Conservation (phyloP, 2,797 vertebrate species). For the Pangasius sanitwongsei region DNA sequence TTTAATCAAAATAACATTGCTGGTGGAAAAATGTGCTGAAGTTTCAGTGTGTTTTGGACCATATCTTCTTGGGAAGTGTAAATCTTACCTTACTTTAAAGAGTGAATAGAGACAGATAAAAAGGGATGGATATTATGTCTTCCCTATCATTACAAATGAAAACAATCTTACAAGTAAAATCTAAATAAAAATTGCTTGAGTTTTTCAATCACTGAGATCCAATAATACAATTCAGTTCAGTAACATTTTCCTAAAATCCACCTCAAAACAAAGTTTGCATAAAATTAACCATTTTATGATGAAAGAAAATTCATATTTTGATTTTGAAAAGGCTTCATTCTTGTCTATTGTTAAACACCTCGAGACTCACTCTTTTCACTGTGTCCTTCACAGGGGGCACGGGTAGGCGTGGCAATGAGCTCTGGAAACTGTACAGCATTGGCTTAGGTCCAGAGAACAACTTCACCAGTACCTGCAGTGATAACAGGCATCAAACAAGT, state of each 20-base stretch:
- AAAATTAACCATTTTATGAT: background rate
- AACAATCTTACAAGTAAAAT: background rate
- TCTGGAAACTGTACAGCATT: constrained; percentile 98
- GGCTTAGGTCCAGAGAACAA: constrained; percentile 94
- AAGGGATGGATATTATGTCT: background rate
- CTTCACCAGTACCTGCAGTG: constrained; percentile 79
- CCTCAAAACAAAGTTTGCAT: background rate
- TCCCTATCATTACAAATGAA: background rate
- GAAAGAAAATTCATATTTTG: background rate
- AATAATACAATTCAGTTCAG: background rate
- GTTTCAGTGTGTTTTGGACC: background rate
- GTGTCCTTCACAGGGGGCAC: constrained; percentile 89
- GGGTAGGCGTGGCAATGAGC: constrained; percentile 87
- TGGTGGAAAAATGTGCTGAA: background rate
- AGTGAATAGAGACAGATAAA: background rate
- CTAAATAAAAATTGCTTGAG: background rate
- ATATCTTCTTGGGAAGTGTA: background rate
- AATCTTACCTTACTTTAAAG: constrained; percentile 1
- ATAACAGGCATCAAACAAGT: constrained; percentile 39
- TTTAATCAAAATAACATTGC: background rate
- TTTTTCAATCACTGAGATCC: background rate
- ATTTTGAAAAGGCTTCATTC: background rate
- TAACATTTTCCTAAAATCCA: background rate
- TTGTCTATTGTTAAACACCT: background rate
- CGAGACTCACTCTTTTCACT: constrained; percentile 73